Percentiles rank a stretch among this genome's conserved stretches.
Conservation (phyloP, 1,140 invertebrate genomes). For the Drosophila virilis region DNA sequence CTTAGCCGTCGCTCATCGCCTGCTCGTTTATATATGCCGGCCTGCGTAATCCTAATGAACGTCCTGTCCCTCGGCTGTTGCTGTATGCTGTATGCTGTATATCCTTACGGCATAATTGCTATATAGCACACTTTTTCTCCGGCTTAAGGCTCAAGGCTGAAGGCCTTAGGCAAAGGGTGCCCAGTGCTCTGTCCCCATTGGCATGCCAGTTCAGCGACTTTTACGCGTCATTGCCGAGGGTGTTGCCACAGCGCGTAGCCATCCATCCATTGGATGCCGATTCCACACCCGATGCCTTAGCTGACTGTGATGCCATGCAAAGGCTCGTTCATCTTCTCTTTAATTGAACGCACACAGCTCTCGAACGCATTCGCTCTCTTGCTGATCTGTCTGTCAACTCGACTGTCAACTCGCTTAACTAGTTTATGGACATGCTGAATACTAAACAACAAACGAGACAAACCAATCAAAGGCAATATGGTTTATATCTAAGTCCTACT, state of each 20-base stretch:
- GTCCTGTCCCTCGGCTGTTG: conserved; percentile 20
- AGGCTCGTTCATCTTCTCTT: conserved; percentile 51
- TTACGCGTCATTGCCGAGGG: conserved; percentile 45
- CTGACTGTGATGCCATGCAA: conserved; percentile 21
- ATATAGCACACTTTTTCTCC: conserved; percentile 39
- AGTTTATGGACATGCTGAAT: too few relatives aligned
- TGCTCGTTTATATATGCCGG: conserved; percentile 5
- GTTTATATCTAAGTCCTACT: too few relatives aligned
- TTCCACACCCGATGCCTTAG: conserved; percentile 6
- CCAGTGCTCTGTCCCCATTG: not conserved
- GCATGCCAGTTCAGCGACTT: conserved; percentile 48
- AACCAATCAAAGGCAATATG: too few relatives aligned
- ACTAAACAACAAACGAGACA: not conserved
- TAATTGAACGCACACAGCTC: conserved; percentile 57
- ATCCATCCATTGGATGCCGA: conserved; percentile 24
- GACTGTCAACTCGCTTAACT: too few relatives aligned
- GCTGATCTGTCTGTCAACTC: not conserved
- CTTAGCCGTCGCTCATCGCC: conserved; percentile 8
- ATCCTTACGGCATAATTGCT: conserved; percentile 38
- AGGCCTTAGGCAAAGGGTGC: not conserved
- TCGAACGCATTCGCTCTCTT: not conserved
- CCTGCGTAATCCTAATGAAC: conserved; percentile 44
- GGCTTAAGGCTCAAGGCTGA: conserved; percentile 21
- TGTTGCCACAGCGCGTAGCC: conserved; percentile 17
- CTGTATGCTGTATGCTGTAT: conserved; percentile 5